Percentiles rank a stretch among this genome's conserved stretches.
Evolutionary conservation across 2,113 vertebrate species (phyloP).

Genomic region (Cyprinodon variegatus): DNA sequence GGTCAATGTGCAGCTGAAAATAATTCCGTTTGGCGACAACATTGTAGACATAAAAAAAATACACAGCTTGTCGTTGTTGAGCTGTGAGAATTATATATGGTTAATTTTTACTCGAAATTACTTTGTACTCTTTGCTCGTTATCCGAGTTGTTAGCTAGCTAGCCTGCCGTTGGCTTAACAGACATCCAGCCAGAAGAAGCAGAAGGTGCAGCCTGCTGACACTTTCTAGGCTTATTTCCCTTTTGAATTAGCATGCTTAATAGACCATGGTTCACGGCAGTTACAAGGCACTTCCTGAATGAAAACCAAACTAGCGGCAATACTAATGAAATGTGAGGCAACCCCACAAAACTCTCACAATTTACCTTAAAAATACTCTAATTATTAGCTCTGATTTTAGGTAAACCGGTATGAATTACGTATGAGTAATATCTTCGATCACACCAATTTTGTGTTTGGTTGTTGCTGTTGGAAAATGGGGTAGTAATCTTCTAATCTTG

Average conservation of each 20-base stretch:
- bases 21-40: neutral
- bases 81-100: rapidly evolving
- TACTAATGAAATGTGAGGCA: neutral
- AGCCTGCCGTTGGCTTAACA: constrained; percentile 26
- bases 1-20: neutral
- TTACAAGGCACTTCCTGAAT: neutral
- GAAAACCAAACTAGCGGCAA: neutral
- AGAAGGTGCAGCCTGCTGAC: neutral
- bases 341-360: neutral
- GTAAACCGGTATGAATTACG: neutral
- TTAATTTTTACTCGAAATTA: neutral
- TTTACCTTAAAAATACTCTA: neutral
- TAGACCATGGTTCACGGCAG: neutral
- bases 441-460: neutral
- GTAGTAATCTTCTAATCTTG: neutral
- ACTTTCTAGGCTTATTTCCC: neutral
- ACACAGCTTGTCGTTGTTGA: neutral
- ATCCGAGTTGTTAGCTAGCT: constrained; percentile 34
- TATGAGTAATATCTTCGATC: neutral
- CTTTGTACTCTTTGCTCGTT: constrained; percentile 35
- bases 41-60: neutral
- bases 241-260: neutral
- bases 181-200: neutral
- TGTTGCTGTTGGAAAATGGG: neutral
- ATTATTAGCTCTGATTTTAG: neutral